Evolutionary conservation across 1,140 invertebrate species (phyloP), one percentile per base, ranked within the genome.

Genomic region (Drosophila repletoides): DNA sequence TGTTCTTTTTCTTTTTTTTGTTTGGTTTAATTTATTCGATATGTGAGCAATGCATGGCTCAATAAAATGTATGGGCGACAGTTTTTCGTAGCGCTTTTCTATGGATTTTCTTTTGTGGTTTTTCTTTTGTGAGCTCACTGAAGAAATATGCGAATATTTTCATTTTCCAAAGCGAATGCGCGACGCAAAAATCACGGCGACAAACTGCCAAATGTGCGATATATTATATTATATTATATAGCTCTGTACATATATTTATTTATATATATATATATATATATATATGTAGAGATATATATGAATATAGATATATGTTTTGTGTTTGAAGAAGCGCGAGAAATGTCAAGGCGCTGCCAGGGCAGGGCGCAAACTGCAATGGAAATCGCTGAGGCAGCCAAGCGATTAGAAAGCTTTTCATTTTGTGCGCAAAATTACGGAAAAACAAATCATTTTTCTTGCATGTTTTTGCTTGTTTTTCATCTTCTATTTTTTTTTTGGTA

Each of bases 391-490:
- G 59, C 71, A 69, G 48, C 65, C 56, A 80, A 81, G 61, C 76
- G 76, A 83, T 80, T 80, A 76, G 77, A 80, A 80, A 80, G 76
- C 76, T 80, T 80, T 80, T 83, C 76, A 74, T 67, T 79, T 79
- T 68, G 71, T 72, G 76, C 70, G 68, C 76, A 74, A 74, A 68
- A 55, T 77, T 75, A 71, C 70, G 76, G 76, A 75, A 76, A 79
- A 67, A 80, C 72, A 80, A 70, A 79, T 65, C 59, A 67, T 53
- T 67, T 71, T 61, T 38, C 33, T 28, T 67, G 45, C 55, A 65
- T 43, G 28, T 31, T 34, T 33, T 38, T 26, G n/a, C 15, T 14
- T 24, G 6, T 26, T 17, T 36, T 26, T 10, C 12, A 2, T n/a
- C 19, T 43, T 31, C 4, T 22, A 2, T 7, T 22, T 43, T 21